A percentile compares a stretch with the other conserved stretches of the same genome.
These are phyloP conservation scores for Heteractis magnifica DNA, from an alignment of 92 coral and sea anemone genomes.

Conservation along the genomic window DNA sequence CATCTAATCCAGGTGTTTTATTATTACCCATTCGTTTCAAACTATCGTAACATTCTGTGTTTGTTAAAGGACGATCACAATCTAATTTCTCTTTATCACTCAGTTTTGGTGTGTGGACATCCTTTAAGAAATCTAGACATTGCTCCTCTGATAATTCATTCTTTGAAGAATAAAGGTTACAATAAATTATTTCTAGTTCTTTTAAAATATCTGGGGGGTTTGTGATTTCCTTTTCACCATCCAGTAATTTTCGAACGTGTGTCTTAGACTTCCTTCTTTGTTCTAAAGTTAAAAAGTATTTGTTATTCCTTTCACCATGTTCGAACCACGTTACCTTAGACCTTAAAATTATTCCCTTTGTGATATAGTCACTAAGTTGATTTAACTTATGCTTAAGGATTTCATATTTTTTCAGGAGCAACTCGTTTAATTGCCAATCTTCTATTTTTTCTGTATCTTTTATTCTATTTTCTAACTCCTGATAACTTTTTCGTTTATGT, in stretches of 20 bases:
- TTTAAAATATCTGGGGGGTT: not conserved
- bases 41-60: no score
- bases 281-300: constrained; percentile 23
- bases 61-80: not conserved
- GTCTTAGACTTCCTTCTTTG: not conserved
- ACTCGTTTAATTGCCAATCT: not conserved
- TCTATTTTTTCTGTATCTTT: not conserved
- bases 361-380: no score
- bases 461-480: not conserved
- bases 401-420: not conserved
- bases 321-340: constrained; percentile 30
- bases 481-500: not conserved
- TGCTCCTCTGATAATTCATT: not conserved
- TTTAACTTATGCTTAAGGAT: no score
- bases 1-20: not conserved
- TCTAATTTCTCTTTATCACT: not conserved
- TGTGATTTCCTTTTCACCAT: not conserved
- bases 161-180: not conserved
- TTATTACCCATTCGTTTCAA: no score
- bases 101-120: not conserved
- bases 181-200: not conserved
- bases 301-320: constrained; percentile 26
- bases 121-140: not conserved
- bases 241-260: not conserved
- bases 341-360: not conserved